Evolutionary conservation across 2,113 vertebrate genomes (phyloP).

Genomic region (cattle (Bos taurus)): ARS-UCD2.0 NC_037330.1:24186501-24187000

Average conservation of each 20-base stretch:
- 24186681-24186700: not conserved
- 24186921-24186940: not conserved
- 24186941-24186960: too few species aligned
- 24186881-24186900: not conserved
- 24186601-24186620: not conserved
- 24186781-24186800: not conserved
- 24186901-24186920: not conserved
- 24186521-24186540: not conserved
- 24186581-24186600: not conserved
- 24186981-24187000: too few species aligned
- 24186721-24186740: rapidly evolving
- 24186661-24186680: not conserved
- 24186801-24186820: not conserved
- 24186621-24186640: not conserved
- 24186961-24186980: too few species aligned
- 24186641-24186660: not conserved
- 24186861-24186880: not conserved
- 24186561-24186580: not conserved
- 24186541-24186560: not conserved
- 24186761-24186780: not conserved
- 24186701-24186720: not conserved
- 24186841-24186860: not conserved
- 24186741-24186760: not conserved
- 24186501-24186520: not conserved
- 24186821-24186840: not conserved